These are phyloP conservation scores for Melinopterus prodromus DNA, from an alignment of 2,888 invertebrate species.

Conservation along the genomic window DNA sequence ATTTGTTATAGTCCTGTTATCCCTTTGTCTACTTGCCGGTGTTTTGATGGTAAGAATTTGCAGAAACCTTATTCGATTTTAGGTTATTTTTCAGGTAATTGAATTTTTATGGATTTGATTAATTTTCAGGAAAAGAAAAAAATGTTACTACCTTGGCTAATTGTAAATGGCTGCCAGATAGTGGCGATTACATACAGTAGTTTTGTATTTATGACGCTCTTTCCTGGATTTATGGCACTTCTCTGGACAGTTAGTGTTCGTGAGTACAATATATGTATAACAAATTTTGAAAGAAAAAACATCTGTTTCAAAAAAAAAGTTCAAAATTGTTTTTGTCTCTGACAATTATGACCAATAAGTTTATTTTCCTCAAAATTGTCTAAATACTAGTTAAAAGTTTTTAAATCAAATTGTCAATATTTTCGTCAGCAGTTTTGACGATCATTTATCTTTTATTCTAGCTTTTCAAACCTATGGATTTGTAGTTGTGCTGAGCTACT, in stretches of 20 bases:
- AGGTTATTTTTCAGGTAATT: neutral
- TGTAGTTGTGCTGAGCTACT: conserved; percentile 4
- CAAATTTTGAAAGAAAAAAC: no score
- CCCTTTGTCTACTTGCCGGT: neutral
- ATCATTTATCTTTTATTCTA: neutral
- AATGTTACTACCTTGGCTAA: neutral
- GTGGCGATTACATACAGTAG: neutral
- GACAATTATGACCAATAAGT: no score
- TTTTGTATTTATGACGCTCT: neutral
- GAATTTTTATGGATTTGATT: neutral
- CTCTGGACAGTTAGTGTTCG: neutral
- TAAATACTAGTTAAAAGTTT: no score
- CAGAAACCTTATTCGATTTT: no score
- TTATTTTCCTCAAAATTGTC: no score
- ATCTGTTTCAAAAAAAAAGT: no score
- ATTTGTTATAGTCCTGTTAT: neutral
- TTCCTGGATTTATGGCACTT: neutral
- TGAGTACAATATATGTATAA: neutral
- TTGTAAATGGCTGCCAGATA: neutral
- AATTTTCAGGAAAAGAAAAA: neutral
- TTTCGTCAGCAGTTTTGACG: no score
- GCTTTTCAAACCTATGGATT: neutral
- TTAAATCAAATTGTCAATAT: no score
- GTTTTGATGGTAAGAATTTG: neutral
- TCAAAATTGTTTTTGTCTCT: no score